phyloP scores from a whole-genome alignment of 2,888 invertebrate species.

The Drosophila vallismaia region DNA sequence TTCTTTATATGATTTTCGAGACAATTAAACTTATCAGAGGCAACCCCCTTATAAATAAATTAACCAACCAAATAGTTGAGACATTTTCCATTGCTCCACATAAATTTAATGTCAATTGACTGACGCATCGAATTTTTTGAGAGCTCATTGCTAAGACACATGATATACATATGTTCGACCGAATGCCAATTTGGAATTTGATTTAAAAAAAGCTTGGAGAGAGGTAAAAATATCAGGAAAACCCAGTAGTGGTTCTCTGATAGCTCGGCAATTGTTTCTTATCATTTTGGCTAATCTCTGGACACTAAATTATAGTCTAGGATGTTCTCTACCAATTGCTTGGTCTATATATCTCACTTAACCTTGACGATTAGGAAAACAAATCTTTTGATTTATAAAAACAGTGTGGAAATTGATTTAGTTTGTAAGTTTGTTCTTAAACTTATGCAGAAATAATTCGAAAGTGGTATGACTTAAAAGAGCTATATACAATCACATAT shows the following conservation, averaged over 20 bases:
- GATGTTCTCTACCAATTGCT: not conserved
- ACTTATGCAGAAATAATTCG: too few relatives aligned
- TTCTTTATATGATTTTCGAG: not conserved
- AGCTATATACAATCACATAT: not conserved
- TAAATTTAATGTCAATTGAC: conserved; percentile 36
- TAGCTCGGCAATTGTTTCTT: conserved; percentile 15
- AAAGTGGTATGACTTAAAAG: too few relatives aligned
- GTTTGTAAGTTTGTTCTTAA: too few relatives aligned
- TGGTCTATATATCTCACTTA: not conserved
- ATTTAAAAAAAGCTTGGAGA: not conserved
- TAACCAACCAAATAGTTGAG: conserved; percentile 2
- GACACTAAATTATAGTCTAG: conserved; percentile 16
- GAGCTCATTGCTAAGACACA: not conserved
- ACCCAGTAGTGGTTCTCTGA: conserved; percentile 1
- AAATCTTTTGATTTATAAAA: not conserved
- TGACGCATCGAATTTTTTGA: conserved; percentile 21
- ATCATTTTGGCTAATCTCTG: conserved; percentile 26
- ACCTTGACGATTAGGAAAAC: not conserved
- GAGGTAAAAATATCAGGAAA: not conserved
- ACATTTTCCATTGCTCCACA: conserved; percentile 7
- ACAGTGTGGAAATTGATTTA: too few relatives aligned
- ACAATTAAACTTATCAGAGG: not conserved
- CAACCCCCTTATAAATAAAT: not conserved
- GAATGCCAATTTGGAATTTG: not conserved
- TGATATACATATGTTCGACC: not conserved